A percentile compares a stretch with the other conserved stretches of the same genome.
phyloP scores from a whole-genome alignment of 2,888 invertebrate species.

The Dione vanillae region DNA sequence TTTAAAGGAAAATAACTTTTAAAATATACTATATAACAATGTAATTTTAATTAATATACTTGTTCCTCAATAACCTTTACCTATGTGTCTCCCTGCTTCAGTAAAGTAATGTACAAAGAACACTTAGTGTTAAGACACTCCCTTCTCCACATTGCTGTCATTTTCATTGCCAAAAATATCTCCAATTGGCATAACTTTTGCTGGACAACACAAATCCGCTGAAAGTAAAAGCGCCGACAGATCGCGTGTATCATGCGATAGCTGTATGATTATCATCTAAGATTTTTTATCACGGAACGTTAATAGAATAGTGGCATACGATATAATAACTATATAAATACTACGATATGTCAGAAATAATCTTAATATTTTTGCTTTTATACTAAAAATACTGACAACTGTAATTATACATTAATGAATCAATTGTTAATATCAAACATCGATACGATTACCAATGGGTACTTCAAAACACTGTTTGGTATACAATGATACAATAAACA shows the following conservation, averaged over 20 bases:
- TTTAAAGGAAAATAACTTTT: too few species aligned
- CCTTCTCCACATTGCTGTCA: background rate
- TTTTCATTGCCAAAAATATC: background rate
- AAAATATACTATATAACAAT: too few species aligned
- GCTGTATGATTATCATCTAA: constrained; percentile 7
- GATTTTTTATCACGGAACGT: constrained; percentile 21
- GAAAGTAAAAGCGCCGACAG: constrained; percentile 31
- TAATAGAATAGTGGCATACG: constrained; percentile 15
- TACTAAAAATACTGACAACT: too few species aligned
- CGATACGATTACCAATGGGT: too few species aligned
- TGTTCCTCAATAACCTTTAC: too few species aligned
- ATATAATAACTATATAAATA: constrained; percentile 1
- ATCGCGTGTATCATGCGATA: constrained; percentile 25
- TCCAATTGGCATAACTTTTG: constrained; percentile 7
- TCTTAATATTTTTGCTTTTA: too few species aligned
- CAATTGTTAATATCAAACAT: background rate
- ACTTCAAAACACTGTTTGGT: background rate
- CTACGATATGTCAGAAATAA: background rate
- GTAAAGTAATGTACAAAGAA: background rate
- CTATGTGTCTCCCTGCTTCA: too few species aligned
- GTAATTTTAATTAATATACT: too few species aligned
- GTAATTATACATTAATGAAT: too few species aligned
- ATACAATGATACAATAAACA: constrained; percentile 1
- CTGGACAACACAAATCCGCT: constrained; percentile 20
- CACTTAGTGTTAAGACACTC: background rate